These are phyloP conservation scores for Acanthoscelides obtectus DNA, from an alignment of 2,888 invertebrate genomes.

Conservation along the genomic window DNA sequence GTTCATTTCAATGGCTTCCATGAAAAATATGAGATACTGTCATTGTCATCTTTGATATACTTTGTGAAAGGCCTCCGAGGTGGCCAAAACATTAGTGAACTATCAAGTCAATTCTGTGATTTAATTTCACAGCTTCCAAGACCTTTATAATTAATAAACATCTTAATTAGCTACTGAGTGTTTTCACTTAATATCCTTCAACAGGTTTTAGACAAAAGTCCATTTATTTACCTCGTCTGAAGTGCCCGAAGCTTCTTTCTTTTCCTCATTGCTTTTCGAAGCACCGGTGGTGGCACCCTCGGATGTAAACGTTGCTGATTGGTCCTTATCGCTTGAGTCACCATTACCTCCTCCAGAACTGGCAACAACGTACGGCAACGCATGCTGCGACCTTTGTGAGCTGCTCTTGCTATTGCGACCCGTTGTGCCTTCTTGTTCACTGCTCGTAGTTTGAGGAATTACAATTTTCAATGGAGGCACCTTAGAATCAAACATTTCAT, in stretches of 20 bases:
- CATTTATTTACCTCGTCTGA: slow-evolving; percentile 39
- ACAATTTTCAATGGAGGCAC: slow-evolving; percentile 96
- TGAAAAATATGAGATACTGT: no score
- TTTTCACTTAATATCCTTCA: no score
- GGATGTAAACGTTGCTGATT: slow-evolving; percentile 18
- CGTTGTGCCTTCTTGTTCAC: slow-evolving; percentile 46
- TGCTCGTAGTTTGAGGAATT: slow-evolving; percentile 68
- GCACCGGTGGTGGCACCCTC: slow-evolving; percentile 25
- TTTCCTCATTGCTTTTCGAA: slow-evolving; percentile 25
- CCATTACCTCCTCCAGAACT: slow-evolving; percentile 46
- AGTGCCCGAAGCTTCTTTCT: slow-evolving; percentile 33
- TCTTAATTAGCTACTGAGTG: no score
- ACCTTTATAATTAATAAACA: no score
- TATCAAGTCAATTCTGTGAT: no score
- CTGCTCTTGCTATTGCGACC: slow-evolving; percentile 56
- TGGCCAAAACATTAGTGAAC: no score
- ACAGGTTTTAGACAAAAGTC: no score
- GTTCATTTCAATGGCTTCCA: no score
- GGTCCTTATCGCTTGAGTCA: slow-evolving; percentile 32
- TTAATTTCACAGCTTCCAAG: no score
- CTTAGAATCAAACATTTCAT: no score
- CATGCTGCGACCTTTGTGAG: slow-evolving; percentile 58
- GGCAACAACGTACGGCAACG: slow-evolving; percentile 65
- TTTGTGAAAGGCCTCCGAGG: no score
- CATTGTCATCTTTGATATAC: no score